Evolutionary conservation across 64 coral and sea anemone genomes (phyloP), one percentile per base, ranked within the genome.

Genomic region (Cladopsammia gracilis): DNA sequence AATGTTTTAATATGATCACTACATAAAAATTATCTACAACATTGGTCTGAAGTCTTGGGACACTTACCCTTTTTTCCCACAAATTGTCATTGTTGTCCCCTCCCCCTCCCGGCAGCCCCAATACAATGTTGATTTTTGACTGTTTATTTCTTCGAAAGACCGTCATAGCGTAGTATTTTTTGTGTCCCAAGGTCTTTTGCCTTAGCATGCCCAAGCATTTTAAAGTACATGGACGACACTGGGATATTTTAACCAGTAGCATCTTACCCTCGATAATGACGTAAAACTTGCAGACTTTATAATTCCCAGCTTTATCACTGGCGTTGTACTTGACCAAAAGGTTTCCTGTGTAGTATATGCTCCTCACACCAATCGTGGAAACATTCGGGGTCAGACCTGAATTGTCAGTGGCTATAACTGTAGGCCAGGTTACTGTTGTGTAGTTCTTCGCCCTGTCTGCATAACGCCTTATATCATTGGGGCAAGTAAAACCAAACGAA

Each of bases 321-420:
- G 95, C 90, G 20, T 44, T 61, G 87, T 89, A 96, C 4, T 3
- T 75, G 19, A 96, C 71, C 1, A 52, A 6, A 25, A 92, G 85
- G 3, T 46, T 83, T 49, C 95, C 95, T n/a, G 7, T 56, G 67
- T 83, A 73, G 68, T 61, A 91, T 7, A 59, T 53, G 3, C 82
- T 82, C 6, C 34, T 58, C 16, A 82, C 58, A 70, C 95, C 95
- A 70, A 9, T 49, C 0, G 47, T 18, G 15, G 82, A 75, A 18
- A 78, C 48, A 2, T 11, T 68, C 8, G 85, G 90, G 69, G 18
- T 23, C 22, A 89, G 25, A 57, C 62, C 73, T 14, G 95, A 92
- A 78, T 96, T 96, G 59, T 96, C 95, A 42, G 77, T 89, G 19
- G 86, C 95, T 16, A 85, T 25, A 14, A 91, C 89, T 46, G 89